Percentiles rank a stretch among this genome's conserved stretches.
phyloP scores from a whole-genome alignment of 1,140 invertebrate species.

The Panagrolaimus sp. region DNA sequence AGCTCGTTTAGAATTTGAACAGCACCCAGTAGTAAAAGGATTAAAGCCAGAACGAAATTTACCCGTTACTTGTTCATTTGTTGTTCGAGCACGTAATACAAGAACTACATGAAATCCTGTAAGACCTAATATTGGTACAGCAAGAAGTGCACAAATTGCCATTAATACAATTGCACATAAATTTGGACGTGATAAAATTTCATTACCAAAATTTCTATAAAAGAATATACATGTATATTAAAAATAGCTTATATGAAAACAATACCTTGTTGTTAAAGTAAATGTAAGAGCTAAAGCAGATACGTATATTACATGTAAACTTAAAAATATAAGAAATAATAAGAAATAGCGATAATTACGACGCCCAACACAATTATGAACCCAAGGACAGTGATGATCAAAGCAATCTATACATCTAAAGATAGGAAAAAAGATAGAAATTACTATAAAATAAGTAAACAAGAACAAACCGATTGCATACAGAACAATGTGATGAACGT shows the following conservation, averaged over 20 bases:
- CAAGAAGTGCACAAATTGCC: constrained; percentile 77
- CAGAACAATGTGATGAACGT: constrained; percentile 92
- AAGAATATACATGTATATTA: constrained; percentile 64
- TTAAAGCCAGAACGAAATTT: constrained; percentile 56
- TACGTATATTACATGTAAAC: constrained; percentile 92
- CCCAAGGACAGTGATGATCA: constrained; percentile 99
- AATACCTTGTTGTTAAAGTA: constrained; percentile 69
- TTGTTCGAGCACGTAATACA: constrained; percentile 93
- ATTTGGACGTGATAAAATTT: constrained; percentile 50
- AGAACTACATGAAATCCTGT: constrained; percentile 95
- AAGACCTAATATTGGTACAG: constrained; percentile 92
- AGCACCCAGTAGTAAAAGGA: constrained; percentile 52
- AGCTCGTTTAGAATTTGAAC: constrained; percentile 32
- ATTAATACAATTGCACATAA: constrained; percentile 73
- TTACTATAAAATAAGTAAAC: neutral
- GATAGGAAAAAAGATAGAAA: constrained; percentile 7
- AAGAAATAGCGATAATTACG: constrained; percentile 97
- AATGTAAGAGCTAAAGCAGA: constrained; percentile 85
- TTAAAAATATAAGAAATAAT: constrained; percentile 90
- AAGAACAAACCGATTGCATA: constrained; percentile 69
- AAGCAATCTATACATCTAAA: constrained; percentile 76
- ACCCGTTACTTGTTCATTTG: constrained; percentile 83
- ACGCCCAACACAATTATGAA: constrained; percentile 98
- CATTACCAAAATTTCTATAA: constrained; percentile 38
- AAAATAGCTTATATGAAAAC: too few species aligned